Base-by-base conservation (phyloP, 2,113 vertebrate species). In the Podarcis raffonei region DNA sequence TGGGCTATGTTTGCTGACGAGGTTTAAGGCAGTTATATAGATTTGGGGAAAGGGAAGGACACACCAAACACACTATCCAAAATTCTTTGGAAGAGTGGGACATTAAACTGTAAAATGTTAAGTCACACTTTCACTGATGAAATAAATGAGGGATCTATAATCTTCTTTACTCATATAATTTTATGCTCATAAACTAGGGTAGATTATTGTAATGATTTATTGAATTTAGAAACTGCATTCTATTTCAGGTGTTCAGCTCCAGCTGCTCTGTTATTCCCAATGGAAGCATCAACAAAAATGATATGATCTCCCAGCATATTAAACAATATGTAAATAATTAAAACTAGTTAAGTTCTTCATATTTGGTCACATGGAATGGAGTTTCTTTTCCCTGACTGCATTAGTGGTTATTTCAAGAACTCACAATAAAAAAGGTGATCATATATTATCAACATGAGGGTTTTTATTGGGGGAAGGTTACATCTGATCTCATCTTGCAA, bases 191-290 rank as follows among this genome's bases (percentile, higher is more conserved):
- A 83, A 93, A 93, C 93, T 91, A 95, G 88, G 87, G 95, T 75
- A 91, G 88, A 95, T 92, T 93, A 95, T 25, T 42, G 53, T 48
- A 22, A 35, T 57, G n/a, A 53, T 37, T 37, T 83, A 15, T 39
- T n/a, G 15, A 65, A 66, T 57, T 86, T 66, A 62, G 12, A 23
- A 79, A 71, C 87, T 92, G 93, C 81, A 90, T 81, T 92, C 30
- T 92, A 83, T 95, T 94, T 90, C 81, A 93, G 94, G 16, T 83
- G 81, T 93, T 95, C 9, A 35, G 62, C 2, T 92, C 96, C 95
- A 96, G 85, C n/a, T 77, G 89, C 53, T 92, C 71, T 69, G 42
- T 48, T 68, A 57, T 23, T 72, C 59, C 88, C 93, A 93, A 83
- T 15, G 72, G 89, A 74, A 82, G 90, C 62, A 89, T 81, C 71